A percentile compares a stretch with the other conserved stretches of the same genome.
These are phyloP conservation scores for Halisarca cf. caerulea DNA, from an alignment of 37 sponge, comb jelly and placozoan species.

Conservation along the genomic window DNA sequence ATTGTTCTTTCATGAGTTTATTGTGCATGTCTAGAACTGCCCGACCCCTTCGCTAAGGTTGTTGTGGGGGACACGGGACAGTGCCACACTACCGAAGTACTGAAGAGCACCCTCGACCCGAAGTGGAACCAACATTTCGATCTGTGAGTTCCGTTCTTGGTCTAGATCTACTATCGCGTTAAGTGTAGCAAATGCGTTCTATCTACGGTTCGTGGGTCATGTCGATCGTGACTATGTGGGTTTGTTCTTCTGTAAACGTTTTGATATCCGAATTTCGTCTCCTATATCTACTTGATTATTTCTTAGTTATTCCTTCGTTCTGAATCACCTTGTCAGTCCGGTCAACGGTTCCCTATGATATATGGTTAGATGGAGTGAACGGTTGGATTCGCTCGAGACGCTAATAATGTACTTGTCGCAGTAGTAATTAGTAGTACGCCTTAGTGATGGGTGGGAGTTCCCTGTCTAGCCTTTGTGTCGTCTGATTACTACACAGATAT, in stretches of 20 bases:
- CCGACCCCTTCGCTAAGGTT: slow-evolving; percentile 96
- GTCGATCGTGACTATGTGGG: not conserved
- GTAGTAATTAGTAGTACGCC: too few species aligned
- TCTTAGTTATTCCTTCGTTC: too few species aligned
- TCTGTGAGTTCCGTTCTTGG: slow-evolving; percentile 74
- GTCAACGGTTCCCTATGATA: too few species aligned
- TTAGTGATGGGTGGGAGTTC: too few species aligned
- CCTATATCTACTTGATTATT: too few species aligned
- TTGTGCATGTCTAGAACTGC: slow-evolving; percentile 55
- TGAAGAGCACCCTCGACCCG: slow-evolving; percentile 87
- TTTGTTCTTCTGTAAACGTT: not conserved
- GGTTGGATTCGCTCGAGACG: too few species aligned
- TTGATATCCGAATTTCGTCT: too few species aligned
- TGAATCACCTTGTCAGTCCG: too few species aligned
- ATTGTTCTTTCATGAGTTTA: not conserved
- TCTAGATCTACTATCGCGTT: not conserved
- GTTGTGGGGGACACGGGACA: slow-evolving; percentile 91
- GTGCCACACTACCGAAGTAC: slow-evolving; percentile 82
- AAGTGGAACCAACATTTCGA: slow-evolving; percentile 97
- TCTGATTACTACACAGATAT: slow-evolving; percentile 44
- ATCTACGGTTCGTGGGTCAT: not conserved
- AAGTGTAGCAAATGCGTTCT: too few species aligned
- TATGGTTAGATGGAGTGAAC: too few species aligned
- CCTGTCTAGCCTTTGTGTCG: not conserved
- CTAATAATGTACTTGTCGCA: too few species aligned